Percentiles rank a stretch among this genome's conserved stretches.
Evolutionary conservation across 2,113 vertebrate genomes (phyloP).

Genomic region (Desmodus rotundus): DNA sequence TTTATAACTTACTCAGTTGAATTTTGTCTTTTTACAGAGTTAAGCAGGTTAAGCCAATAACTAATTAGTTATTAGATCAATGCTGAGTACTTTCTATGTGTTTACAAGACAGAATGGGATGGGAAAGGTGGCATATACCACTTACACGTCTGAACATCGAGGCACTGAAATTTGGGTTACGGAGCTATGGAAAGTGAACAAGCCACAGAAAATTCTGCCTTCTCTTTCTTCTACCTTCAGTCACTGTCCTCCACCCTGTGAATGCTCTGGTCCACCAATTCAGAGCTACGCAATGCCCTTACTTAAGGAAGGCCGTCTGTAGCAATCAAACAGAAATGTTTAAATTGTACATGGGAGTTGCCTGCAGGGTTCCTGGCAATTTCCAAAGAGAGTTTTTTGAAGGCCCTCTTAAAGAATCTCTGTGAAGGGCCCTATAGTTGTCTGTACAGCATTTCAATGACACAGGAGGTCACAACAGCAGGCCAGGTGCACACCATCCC

Average conservation of each 20-base stretch:
- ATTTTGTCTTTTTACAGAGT: background rate
- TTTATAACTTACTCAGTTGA: background rate
- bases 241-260: background rate
- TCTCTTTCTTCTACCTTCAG: background rate
- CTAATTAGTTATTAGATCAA: background rate
- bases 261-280: background rate
- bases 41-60: background rate
- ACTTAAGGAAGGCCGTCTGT: background rate
- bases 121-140: background rate
- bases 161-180: background rate
- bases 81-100: background rate
- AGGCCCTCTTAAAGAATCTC: background rate
- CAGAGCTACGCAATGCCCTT: background rate
- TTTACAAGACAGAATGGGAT: background rate
- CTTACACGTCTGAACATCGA: background rate
- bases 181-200: background rate
- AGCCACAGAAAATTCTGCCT: background rate
- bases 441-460: background rate
- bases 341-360: no score
- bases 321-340: background rate
- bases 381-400: background rate
- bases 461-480: background rate
- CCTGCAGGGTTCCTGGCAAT: background rate
- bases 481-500: fast-evolving
- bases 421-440: background rate